Percentiles rank a stretch among this genome's conserved stretches.
phyloP scores from a whole-genome alignment of 2,797 vertebrate species.

The Sebastes alutus region DNA sequence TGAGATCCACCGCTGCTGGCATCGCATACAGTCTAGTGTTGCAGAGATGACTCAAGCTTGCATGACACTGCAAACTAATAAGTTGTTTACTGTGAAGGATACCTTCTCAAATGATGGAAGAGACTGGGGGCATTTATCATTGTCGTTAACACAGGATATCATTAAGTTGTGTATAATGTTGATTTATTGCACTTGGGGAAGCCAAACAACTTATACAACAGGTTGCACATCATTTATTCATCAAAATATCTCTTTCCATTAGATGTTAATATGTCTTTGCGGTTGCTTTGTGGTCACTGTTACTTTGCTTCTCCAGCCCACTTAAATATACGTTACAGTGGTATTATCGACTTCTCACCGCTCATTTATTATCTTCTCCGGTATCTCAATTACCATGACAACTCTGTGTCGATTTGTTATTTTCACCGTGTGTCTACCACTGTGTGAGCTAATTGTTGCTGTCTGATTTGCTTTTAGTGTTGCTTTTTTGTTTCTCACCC shows the following conservation, averaged over 20 bases:
- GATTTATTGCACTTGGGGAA: background rate
- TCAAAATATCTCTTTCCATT: background rate
- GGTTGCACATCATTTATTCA: background rate
- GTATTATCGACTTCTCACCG: background rate
- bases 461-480: background rate
- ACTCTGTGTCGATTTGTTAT: background rate
- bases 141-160: background rate
- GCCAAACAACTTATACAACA: background rate
- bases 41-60: slow-evolving; percentile 9
- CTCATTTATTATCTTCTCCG: background rate
- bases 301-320: background rate
- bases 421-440: background rate
- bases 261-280: background rate
- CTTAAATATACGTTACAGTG: background rate
- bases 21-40: background rate
- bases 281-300: background rate
- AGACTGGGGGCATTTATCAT: background rate
- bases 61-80: slow-evolving; percentile 31
- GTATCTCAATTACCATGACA: background rate
- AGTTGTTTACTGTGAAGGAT: slow-evolving; percentile 30
- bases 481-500: background rate
- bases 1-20: background rate
- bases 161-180: background rate
- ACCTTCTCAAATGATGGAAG: background rate
- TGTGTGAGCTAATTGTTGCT: background rate